A percentile compares a stretch with the other conserved stretches of the same genome.
Evolutionary conservation across 2,113 vertebrate genomes (phyloP).

Genomic region (Gymnogyps californianus): DNA sequence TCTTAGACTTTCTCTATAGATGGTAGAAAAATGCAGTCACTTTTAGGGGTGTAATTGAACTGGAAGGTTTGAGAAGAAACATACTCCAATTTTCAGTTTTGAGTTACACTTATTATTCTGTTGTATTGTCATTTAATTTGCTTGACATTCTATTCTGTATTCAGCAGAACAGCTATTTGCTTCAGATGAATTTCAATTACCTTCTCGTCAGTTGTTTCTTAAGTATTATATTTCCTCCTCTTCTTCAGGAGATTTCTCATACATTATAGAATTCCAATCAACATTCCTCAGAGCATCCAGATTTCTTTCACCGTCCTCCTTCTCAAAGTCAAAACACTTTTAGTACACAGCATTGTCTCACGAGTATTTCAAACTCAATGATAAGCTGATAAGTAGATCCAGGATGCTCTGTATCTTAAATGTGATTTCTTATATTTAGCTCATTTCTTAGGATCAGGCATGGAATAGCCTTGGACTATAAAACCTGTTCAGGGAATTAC

Average conservation of each 20-base stretch:
- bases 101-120: slow-evolving; percentile 35
- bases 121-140: slow-evolving; percentile 55
- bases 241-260: slow-evolving; percentile 55
- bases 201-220: slow-evolving; percentile 56
- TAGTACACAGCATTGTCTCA: slow-evolving; percentile 44
- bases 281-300: slow-evolving; percentile 48
- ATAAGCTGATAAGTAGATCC: slow-evolving; percentile 62
- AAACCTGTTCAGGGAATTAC: neutral
- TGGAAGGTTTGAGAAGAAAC: neutral
- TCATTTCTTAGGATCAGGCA: slow-evolving; percentile 35
- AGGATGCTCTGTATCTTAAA: slow-evolving; percentile 37
- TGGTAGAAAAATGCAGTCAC: neutral
- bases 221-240: slow-evolving; percentile 64
- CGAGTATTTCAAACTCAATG: slow-evolving; percentile 58
- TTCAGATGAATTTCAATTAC: slow-evolving; percentile 69
- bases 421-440: slow-evolving; percentile 37
- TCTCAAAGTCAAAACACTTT: slow-evolving; percentile 55
- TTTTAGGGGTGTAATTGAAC: neutral
- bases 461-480: neutral
- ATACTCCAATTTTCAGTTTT: neutral
- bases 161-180: slow-evolving; percentile 47
- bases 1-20: neutral
- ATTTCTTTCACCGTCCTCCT: slow-evolving; percentile 35
- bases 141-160: slow-evolving; percentile 57
- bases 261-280: slow-evolving; percentile 71